Evolutionary conservation across 2,113 vertebrate species (phyloP), one percentile per base, ranked within the genome.

Genomic region (Macquaria australasica): DNA sequence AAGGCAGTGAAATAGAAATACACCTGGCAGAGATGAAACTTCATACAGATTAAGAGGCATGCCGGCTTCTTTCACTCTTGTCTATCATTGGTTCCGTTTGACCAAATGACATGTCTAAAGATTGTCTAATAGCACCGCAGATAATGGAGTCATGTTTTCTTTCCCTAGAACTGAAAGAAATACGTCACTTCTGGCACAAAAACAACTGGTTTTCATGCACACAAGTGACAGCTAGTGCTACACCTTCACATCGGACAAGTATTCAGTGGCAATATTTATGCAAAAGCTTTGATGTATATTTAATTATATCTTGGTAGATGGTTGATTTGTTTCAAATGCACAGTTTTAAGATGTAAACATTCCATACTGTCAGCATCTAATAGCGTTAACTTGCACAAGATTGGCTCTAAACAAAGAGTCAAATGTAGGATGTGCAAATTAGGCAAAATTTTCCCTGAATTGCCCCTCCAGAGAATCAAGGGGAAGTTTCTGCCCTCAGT

Each of bases 31-130:
- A 81, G 79, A 87, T 83, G 79, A 81, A 89, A 84, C 89, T 79
- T 79, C 79, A 53, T 56, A 76, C 45, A 91, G 91, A 90, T 90
- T 83, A 87, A 79, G 85, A 91, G 83, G 71, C 80, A 70, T 31
- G 60, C 56, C 76, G 62, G 68, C 79, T 85, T 72, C 83, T 80
- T 77, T 92, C 90, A 73, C 71, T 66, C 53, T 68, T 82, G 91
- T 87, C 78, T 84, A 34, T 91, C 91, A 88, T 88, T 83, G 88
- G 85, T 89, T 91, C 80, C 63, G 21, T 89, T 83, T 86, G 85
- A 91, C 86, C 31, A 76, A 77, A 83, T 79, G 82, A 88, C 87
- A 71, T 68, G 82, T 88, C 77, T 74, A 88, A 87, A 90, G 87
- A 87, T 85, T 85, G 87, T 86, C 76, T 79, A 90, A 89, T 87